A percentile compares a stretch with the other conserved stretches of the same genome.
These are phyloP conservation scores for Caradrina kadenii DNA, from an alignment of 2,888 invertebrate species.

Conservation along the genomic window DNA sequence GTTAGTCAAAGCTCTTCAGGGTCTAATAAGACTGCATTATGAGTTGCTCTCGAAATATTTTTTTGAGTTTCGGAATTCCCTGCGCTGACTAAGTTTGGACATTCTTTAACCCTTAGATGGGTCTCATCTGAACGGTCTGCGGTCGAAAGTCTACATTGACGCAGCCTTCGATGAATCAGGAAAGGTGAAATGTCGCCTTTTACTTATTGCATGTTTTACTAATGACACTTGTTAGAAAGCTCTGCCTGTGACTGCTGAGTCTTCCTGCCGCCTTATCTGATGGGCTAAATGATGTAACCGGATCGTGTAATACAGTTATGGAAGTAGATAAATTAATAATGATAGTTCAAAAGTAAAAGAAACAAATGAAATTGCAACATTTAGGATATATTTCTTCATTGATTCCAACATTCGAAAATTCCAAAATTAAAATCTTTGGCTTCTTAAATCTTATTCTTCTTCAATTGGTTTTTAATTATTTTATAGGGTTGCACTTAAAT, in stretches of 20 bases:
- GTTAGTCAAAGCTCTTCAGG: conserved; percentile 34
- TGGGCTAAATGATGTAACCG: conserved; percentile 28
- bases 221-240: conserved; percentile 56
- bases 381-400: no score
- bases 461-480: no score
- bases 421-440: no score
- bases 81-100: conserved; percentile 57
- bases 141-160: conserved; percentile 57
- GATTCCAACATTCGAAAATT: no score
- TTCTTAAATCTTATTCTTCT: no score
- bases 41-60: conserved; percentile 59
- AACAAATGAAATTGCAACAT: no score
- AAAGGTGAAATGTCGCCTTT: conserved; percentile 47
- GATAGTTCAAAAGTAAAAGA: no score
- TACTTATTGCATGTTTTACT: conserved; percentile 60
- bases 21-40: conserved; percentile 41
- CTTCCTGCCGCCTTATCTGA: conserved; percentile 34
- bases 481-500: no score
- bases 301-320: neutral
- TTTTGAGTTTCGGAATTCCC: conserved; percentile 55
- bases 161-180: conserved; percentile 52
- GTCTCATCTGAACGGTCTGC: conserved; percentile 36
- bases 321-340: neutral
- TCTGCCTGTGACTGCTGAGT: conserved; percentile 20
- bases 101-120: conserved; percentile 51